phyloP scores from a whole-genome alignment of 92 coral and sea anemone genomes.

The Zoanthus sociatus region DNA sequence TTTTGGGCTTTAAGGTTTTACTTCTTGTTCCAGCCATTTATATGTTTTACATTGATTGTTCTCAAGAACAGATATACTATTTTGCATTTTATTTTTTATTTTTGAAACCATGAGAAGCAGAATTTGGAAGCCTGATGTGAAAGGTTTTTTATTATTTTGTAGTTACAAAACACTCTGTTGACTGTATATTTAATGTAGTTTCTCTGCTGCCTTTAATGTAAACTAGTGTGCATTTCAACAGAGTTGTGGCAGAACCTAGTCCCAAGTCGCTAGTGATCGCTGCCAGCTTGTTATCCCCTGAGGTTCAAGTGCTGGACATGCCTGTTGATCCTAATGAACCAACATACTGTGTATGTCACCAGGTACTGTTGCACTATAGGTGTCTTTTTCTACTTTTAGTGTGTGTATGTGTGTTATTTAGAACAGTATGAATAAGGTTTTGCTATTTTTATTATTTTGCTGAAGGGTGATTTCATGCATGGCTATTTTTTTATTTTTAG shows the following conservation, averaged over 20 bases:
- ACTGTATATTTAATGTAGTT: neutral
- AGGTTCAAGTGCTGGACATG: slow-evolving; percentile 98
- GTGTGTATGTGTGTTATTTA: too few relatives aligned
- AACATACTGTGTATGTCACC: slow-evolving; percentile 97
- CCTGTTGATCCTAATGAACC: slow-evolving; percentile 99
- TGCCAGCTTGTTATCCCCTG: slow-evolving; percentile 90
- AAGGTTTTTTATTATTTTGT: too few relatives aligned
- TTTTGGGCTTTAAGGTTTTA: too few relatives aligned
- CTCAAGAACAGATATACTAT: too few relatives aligned
- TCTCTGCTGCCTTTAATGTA: neutral
- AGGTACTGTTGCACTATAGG: slow-evolving; percentile 56
- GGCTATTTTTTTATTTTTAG: too few relatives aligned
- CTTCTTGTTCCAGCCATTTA: too few relatives aligned
- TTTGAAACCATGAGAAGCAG: too few relatives aligned
- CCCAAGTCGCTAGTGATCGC: slow-evolving; percentile 92
- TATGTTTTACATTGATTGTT: too few relatives aligned
- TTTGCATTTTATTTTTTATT: too few relatives aligned
- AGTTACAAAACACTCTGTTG: neutral
- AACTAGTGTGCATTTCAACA: neutral
- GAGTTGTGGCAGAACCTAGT: slow-evolving; percentile 66
- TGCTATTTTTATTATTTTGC: too few relatives aligned
- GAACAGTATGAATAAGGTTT: neutral
- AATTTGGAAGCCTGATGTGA: too few relatives aligned
- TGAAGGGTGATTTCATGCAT: too few relatives aligned
- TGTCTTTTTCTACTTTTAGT: neutral